phyloP scores from a whole-genome alignment of 2,113 vertebrate species.

The Sterrhoptilus dennistouni region DNA sequence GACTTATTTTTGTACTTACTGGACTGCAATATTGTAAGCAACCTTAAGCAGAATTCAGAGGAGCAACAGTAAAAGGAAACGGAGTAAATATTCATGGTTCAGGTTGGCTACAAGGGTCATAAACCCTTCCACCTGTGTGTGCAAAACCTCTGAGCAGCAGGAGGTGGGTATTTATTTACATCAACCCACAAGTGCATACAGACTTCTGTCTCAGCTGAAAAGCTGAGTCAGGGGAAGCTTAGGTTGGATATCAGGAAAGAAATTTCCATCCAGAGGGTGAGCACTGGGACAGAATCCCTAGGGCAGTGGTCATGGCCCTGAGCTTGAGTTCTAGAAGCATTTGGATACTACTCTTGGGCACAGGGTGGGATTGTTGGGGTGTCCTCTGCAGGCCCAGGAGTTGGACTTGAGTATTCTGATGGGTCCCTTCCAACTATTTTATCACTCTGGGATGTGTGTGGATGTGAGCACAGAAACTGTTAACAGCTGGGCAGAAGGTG shows the following conservation, averaged over 20 bases:
- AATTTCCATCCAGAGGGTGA: background rate
- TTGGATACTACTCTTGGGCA: accelerated
- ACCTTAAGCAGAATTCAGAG: background rate
- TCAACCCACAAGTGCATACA: background rate
- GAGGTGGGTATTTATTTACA: background rate
- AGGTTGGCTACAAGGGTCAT: background rate
- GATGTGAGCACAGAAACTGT: background rate
- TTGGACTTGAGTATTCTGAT: accelerated
- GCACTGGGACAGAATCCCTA: background rate
- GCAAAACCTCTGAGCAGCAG: background rate
- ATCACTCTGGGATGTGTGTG: background rate
- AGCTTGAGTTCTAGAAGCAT: accelerated
- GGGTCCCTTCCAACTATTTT: background rate
- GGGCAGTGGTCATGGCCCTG: background rate
- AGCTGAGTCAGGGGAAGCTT: background rate
- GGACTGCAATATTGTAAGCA: background rate
- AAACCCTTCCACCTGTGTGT: background rate
- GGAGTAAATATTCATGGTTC: background rate
- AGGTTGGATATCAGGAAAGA: background rate
- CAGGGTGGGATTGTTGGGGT: background rate
- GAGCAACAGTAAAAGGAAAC: background rate
- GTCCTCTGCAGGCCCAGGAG: background rate
- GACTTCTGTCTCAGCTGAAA: background rate
- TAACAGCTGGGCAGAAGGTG: accelerated
- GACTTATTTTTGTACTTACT: background rate